These are phyloP conservation scores for Corbicula japonica DNA, from an alignment of 2,888 invertebrate genomes.

Conservation along the genomic window DNA sequence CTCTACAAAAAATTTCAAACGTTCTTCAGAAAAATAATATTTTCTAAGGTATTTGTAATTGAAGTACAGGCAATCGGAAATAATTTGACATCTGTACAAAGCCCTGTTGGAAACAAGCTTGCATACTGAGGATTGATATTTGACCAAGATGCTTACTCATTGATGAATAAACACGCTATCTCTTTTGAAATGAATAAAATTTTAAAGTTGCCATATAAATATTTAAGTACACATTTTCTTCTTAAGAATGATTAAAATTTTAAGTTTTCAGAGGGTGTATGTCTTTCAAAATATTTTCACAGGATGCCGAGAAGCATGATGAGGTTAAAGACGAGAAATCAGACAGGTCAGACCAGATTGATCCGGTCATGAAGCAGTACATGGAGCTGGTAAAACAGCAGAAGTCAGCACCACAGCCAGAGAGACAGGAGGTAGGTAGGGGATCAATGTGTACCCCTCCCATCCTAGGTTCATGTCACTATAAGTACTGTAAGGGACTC, in stretches of 20 bases:
- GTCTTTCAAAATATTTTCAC: too few relatives aligned
- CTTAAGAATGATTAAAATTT: too few relatives aligned
- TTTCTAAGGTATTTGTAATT: background rate
- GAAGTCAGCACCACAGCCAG: slow-evolving; percentile 67
- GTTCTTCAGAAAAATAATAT: too few relatives aligned
- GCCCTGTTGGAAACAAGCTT: too few relatives aligned
- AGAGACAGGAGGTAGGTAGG: slow-evolving; percentile 64
- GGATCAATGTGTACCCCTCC: background rate
- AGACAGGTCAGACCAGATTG: slow-evolving; percentile 70
- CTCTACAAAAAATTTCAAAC: too few relatives aligned
- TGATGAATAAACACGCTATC: too few relatives aligned
- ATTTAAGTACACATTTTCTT: too few relatives aligned
- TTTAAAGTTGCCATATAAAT: too few relatives aligned
- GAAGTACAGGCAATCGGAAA: background rate
- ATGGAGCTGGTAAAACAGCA: slow-evolving; percentile 84
- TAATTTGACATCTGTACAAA: background rate
- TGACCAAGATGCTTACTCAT: background rate
- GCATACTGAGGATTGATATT: background rate
- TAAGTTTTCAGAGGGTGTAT: too few relatives aligned
- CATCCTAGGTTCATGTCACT: too few relatives aligned
- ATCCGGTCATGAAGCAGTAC: slow-evolving; percentile 84
- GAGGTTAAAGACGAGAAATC: slow-evolving; percentile 39
- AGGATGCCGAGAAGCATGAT: slow-evolving; percentile 25
- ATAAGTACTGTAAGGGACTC: too few relatives aligned
- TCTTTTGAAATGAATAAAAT: too few relatives aligned